Evolutionary conservation across 2,113 vertebrate genomes (phyloP).

Genomic region (Dicaeum eximium): DNA sequence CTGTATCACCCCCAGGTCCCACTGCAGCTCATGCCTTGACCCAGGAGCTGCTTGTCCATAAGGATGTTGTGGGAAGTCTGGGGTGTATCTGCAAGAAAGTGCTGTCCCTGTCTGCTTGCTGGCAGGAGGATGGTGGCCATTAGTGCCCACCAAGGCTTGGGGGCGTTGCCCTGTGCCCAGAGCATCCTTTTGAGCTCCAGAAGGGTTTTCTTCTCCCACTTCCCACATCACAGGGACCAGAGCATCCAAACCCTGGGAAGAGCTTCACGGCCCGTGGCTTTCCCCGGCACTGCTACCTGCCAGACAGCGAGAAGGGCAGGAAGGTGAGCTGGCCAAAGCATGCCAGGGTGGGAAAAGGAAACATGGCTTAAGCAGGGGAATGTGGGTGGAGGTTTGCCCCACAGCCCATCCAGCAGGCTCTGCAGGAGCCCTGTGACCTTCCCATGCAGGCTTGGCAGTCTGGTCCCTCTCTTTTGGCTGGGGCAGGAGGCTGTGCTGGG

Average conservation of each 20-base stretch:
- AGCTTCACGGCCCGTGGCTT: constrained; percentile 93
- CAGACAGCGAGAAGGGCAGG: constrained; percentile 92
- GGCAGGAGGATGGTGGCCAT: fast-evolving
- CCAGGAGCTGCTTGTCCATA: fast-evolving
- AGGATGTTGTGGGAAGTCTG: background rate
- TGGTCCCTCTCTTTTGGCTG: background rate
- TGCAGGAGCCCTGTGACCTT: background rate
- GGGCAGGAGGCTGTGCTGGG: background rate
- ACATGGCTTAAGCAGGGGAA: background rate
- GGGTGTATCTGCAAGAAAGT: fast-evolving
- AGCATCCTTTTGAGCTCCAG: background rate
- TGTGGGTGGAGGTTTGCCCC: background rate
- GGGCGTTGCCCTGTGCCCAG: background rate
- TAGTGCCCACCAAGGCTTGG: background rate
- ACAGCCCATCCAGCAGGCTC: background rate
- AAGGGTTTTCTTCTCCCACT: background rate
- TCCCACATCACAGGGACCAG: constrained; percentile 78
- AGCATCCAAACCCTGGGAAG: constrained; percentile 91
- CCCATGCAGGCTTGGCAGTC: fast-evolving
- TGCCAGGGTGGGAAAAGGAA: background rate
- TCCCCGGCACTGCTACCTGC: constrained; percentile 94
- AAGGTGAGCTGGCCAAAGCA: constrained; percentile 70
- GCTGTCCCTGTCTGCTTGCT: background rate
- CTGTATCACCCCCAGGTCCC: fast-evolving
- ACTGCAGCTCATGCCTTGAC: background rate